Evolutionary conservation across 2,113 vertebrate genomes (phyloP).

Genomic region (Oncorhynchus masou): DNA sequence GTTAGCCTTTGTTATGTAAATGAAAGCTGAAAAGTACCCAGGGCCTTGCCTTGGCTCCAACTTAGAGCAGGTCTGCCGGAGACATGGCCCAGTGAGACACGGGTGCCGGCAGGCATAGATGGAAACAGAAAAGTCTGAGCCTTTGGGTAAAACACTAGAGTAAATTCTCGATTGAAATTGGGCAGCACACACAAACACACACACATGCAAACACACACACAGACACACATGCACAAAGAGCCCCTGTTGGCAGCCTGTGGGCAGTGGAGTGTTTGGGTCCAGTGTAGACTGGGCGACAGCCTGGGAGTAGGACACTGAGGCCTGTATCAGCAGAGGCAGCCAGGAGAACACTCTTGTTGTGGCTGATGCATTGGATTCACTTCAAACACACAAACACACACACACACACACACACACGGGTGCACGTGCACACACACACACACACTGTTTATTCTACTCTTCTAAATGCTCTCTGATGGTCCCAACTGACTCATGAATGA

Average conservation of each 20-base stretch:
- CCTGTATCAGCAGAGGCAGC: slow-evolving; percentile 50
- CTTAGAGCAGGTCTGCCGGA: too few relatives aligned
- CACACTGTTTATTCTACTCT: slow-evolving; percentile 39
- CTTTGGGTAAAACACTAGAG: too few relatives aligned
- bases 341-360: slow-evolving; percentile 60
- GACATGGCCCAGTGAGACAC: too few relatives aligned
- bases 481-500: slow-evolving; percentile 36
- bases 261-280: slow-evolving; percentile 64
- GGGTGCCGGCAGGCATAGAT: too few relatives aligned
- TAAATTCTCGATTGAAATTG: too few relatives aligned
- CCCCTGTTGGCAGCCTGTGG: slow-evolving; percentile 60
- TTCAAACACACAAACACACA: slow-evolving; percentile 29
- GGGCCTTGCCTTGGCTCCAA: too few relatives aligned
- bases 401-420: slow-evolving; percentile 4
- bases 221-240: slow-evolving; percentile 60
- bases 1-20: too few relatives aligned
- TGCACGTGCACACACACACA: background rate
- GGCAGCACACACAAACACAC: background rate
- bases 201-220: slow-evolving; percentile 24
- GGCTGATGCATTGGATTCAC: slow-evolving; percentile 47
- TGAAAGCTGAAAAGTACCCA: too few relatives aligned
- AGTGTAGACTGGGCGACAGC: slow-evolving; percentile 57
- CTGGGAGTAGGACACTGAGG: slow-evolving; percentile 58
- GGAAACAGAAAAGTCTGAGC: too few relatives aligned
- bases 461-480: slow-evolving; percentile 59